phyloP scores from a whole-genome alignment of 2,113 vertebrate species.

The Setophaga kirtlandii region DNA sequence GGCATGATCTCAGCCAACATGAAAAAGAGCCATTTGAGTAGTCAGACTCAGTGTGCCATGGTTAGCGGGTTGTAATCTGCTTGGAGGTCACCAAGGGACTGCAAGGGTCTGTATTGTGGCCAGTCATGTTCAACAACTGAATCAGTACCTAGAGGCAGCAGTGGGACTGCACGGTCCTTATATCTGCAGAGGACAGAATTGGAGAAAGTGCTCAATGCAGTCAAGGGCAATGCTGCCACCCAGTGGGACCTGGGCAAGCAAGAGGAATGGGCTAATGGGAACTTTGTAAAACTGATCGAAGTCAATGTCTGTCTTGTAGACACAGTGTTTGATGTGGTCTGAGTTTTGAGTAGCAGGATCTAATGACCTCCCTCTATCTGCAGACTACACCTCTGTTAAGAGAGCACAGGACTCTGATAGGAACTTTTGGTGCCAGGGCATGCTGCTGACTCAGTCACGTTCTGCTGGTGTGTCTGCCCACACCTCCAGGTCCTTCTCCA shows the following conservation, averaged over 20 bases:
- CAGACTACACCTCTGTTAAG: neutral
- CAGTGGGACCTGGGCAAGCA: conserved; percentile 26
- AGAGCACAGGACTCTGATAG: neutral
- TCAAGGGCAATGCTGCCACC: conserved; percentile 53
- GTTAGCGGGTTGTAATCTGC: neutral
- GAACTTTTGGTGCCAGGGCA: neutral
- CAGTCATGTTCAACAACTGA: neutral
- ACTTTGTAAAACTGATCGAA: neutral
- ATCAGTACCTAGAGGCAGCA: neutral
- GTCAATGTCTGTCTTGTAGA: neutral
- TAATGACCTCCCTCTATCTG: neutral
- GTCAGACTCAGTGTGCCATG: neutral
- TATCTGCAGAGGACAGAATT: neutral
- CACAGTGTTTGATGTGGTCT: neutral
- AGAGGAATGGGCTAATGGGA: neutral
- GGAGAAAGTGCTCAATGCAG: neutral
- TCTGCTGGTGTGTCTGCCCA: neutral
- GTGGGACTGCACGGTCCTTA: neutral
- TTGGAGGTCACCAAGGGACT: neutral
- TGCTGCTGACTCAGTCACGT: neutral
- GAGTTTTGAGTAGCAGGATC: neutral
- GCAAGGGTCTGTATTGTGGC: neutral
- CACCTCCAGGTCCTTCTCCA: neutral
- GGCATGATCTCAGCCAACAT: neutral
- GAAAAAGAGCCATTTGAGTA: neutral